phyloP scores from a whole-genome alignment of 2,888 invertebrate genomes.

The Trileptium ribeirensis region DNA sequence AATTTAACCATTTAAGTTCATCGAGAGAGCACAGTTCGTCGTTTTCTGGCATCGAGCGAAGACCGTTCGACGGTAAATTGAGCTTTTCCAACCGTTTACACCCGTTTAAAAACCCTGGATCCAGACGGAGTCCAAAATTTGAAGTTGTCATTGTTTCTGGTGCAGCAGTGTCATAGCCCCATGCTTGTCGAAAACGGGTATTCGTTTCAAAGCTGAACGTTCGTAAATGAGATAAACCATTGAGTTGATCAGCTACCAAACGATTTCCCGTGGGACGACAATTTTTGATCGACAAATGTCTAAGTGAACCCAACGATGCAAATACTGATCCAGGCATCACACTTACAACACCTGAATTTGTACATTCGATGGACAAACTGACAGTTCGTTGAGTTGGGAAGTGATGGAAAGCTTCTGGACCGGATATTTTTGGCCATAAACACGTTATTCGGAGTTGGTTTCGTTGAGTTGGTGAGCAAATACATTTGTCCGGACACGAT shows the following conservation, averaged over 20 bases:
- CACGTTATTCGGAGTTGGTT: not conserved
- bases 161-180: too few relatives aligned
- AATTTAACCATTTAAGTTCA: conserved; percentile 26
- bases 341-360: not conserved
- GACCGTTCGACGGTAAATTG: not conserved
- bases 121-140: not conserved
- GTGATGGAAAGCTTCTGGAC: not conserved
- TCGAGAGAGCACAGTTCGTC: conserved; percentile 19
- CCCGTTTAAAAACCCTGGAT: not conserved
- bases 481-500: conserved; percentile 6
- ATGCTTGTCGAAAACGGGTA: too few relatives aligned
- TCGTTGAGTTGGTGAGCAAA: not conserved
- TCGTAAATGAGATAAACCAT: conserved; percentile 21
- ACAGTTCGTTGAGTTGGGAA: not conserved
- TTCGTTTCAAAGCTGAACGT: conserved; percentile 15
- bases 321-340: not conserved
- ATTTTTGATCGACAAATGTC: conserved; percentile 18
- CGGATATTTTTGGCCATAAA: not conserved
- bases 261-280: not conserved
- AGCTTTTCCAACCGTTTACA: conserved; percentile 20
- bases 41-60: conserved; percentile 13
- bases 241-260: conserved; percentile 21
- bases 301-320: not conserved
- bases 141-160: not conserved
- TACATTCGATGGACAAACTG: not conserved